Evolutionary conservation across 2,113 vertebrate species (phyloP).

Genomic region (Colistium nudipinnis): DNA sequence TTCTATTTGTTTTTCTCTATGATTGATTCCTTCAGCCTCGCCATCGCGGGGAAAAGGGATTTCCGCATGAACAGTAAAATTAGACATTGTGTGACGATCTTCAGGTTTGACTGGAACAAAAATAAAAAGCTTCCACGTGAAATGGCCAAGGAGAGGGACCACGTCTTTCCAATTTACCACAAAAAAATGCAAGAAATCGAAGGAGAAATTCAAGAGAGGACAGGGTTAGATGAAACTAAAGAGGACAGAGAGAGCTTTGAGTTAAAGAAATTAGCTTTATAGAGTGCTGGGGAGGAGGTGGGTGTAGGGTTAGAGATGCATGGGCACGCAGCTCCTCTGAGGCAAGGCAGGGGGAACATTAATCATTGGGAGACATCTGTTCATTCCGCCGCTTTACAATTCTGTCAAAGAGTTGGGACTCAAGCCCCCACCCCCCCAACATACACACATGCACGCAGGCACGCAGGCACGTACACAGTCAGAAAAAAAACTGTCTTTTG

Average conservation of each 20-base stretch:
- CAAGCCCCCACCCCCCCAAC: not conserved
- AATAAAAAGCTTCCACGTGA: not conserved
- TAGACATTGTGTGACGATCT: not conserved
- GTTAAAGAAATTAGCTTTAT: slow-evolving; percentile 59
- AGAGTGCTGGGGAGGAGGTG: slow-evolving; percentile 42
- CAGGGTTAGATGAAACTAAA: slow-evolving; percentile 7
- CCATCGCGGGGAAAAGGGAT: slow-evolving; percentile 6
- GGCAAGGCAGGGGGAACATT: slow-evolving; percentile 75
- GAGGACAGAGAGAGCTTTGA: slow-evolving; percentile 21
- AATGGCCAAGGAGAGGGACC: not conserved
- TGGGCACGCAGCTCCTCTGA: slow-evolving; percentile 68
- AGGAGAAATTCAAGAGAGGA: slow-evolving; percentile 1
- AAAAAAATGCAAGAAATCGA: not conserved
- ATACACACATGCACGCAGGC: not conserved
- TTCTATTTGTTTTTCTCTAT: slow-evolving; percentile 30
- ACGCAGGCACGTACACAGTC: not conserved
- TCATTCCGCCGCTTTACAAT: slow-evolving; percentile 81
- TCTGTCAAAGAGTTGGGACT: slow-evolving; percentile 74
- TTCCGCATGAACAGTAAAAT: slow-evolving; percentile 22
- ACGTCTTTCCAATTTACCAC: not conserved
- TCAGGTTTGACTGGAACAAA: not conserved
- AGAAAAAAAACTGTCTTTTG: slow-evolving; percentile 53
- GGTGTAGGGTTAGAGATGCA: slow-evolving; percentile 66
- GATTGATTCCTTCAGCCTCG: slow-evolving; percentile 23
- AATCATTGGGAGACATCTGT: slow-evolving; percentile 83